phyloP scores from a whole-genome alignment of 2,113 vertebrate genomes.

The Apodemus sylvaticus region DNA sequence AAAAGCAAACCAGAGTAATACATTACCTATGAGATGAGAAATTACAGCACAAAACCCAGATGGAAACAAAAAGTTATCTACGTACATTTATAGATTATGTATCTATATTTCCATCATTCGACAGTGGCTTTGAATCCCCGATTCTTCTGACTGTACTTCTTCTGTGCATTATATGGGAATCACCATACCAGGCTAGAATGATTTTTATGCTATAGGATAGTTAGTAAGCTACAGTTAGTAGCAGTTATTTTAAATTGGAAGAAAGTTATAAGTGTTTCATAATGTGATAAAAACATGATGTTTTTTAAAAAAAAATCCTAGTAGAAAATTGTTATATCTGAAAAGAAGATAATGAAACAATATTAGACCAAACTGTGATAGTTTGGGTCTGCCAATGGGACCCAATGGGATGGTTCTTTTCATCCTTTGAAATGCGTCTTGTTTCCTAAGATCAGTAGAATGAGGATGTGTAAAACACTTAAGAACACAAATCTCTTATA shows the following conservation, averaged over 20 bases:
- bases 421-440: neutral
- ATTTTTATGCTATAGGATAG: neutral
- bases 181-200: no score
- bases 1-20: neutral
- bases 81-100: neutral
- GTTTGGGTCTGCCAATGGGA: neutral
- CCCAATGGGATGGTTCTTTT: neutral
- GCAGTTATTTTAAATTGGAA: neutral
- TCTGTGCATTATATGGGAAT: neutral
- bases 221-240: neutral
- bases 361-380: neutral
- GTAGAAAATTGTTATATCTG: neutral
- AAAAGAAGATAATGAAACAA: neutral
- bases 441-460: neutral
- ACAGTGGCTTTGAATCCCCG: neutral
- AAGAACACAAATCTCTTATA: neutral
- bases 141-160: neutral
- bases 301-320: neutral
- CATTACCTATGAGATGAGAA: neutral
- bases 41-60: neutral
- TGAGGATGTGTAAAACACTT: neutral
- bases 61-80: neutral
- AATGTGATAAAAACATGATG: neutral
- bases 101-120: neutral
- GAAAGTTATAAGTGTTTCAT: neutral